Percentiles rank a stretch among this genome's conserved stretches.
Conservation (phyloP, 2,888 invertebrate species). For the Apamea crenata region DNA sequence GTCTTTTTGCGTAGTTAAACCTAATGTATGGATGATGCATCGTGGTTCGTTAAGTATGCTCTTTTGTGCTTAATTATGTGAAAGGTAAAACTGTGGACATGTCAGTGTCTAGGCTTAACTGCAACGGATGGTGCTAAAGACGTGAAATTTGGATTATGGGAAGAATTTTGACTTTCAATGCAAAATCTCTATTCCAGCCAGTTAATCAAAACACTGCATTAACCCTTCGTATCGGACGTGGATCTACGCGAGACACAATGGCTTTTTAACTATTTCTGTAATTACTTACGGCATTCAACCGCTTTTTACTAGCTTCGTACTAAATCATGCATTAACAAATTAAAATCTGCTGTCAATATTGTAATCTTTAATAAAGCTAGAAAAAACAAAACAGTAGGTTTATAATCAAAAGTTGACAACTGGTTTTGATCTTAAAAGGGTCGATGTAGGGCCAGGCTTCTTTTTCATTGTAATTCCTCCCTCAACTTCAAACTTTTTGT, state of each 20-base stretch:
- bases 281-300: too few relatives aligned
- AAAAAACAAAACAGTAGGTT: slow-evolving; percentile 12
- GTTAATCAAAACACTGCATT: background rate
- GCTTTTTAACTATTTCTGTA: too few relatives aligned
- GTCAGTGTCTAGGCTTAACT: background rate
- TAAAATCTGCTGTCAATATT: background rate
- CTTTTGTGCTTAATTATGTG: slow-evolving; percentile 41
- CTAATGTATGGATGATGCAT: slow-evolving; percentile 61
- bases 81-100: slow-evolving; percentile 12
- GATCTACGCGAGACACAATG: too few relatives aligned
- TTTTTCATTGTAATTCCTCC: slow-evolving; percentile 74
- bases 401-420: slow-evolving; percentile 35
- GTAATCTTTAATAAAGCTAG: background rate
- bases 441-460: slow-evolving; percentile 43
- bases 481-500: slow-evolving; percentile 73
- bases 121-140: background rate
- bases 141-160: background rate
- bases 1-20: slow-evolving; percentile 59
- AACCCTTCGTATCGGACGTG: too few relatives aligned
- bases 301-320: background rate
- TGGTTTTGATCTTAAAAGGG: slow-evolving; percentile 44
- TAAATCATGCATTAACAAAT: background rate
- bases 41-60: slow-evolving; percentile 27
- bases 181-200: background rate
- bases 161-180: background rate